phyloP scores from a whole-genome alignment of 2,113 vertebrate species.

The Pseudorasbora parva region DNA sequence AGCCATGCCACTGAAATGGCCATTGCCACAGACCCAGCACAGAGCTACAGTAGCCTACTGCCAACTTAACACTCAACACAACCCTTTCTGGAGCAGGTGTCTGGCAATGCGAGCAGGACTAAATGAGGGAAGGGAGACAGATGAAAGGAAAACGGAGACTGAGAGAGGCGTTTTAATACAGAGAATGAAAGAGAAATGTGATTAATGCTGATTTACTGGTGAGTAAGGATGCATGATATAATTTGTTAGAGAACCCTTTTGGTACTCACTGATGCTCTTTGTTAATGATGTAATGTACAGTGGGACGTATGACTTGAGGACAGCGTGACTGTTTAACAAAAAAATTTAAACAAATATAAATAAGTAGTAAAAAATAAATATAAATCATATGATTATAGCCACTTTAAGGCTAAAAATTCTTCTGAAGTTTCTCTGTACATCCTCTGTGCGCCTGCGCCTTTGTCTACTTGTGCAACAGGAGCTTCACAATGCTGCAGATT shows the following conservation, averaged over 20 bases:
- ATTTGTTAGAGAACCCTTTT: not conserved
- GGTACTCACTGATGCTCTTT: not conserved
- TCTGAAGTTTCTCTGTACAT: not conserved
- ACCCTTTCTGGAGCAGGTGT: slow-evolving; percentile 61
- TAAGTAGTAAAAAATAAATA: too few species aligned
- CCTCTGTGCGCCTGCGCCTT: not conserved
- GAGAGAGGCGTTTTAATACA: slow-evolving; percentile 39
- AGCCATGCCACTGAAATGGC: slow-evolving; percentile 36
- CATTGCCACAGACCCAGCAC: slow-evolving; percentile 31
- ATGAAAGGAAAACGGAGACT: slow-evolving; percentile 33
- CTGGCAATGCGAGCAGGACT: slow-evolving; percentile 19
- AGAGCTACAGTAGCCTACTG: slow-evolving; percentile 27
- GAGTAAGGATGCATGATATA: slow-evolving; percentile 17
- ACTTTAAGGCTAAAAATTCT: not conserved
- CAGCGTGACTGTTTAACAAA: not conserved
- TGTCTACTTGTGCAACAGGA: not conserved
- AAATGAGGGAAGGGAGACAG: slow-evolving; percentile 32
- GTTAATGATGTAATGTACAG: not conserved
- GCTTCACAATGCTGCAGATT: not conserved
- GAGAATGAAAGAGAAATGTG: slow-evolving; percentile 37
- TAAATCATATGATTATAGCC: not conserved
- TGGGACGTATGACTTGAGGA: not conserved
- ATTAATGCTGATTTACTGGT: slow-evolving; percentile 40
- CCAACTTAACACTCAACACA: slow-evolving; percentile 48
- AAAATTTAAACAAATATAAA: too few species aligned